phyloP scores from a whole-genome alignment of 1,140 invertebrate genomes.

The Delia radicum region DNA sequence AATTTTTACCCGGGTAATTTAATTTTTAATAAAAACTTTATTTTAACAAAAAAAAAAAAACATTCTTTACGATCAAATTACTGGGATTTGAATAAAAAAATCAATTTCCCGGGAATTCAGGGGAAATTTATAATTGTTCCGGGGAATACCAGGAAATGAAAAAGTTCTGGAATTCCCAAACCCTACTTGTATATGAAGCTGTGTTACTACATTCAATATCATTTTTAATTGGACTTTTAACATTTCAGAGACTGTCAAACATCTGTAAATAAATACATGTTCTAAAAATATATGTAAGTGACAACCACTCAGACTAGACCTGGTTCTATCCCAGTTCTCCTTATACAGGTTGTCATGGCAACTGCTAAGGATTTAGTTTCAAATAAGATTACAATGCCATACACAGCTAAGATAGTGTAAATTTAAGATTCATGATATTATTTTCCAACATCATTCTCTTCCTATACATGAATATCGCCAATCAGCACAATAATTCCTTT shows the following conservation, averaged over 20 bases:
- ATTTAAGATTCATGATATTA: not conserved
- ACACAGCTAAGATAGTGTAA: not conserved
- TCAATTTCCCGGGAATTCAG: too few species aligned
- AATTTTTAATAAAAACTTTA: too few species aligned
- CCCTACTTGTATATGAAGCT: too few species aligned
- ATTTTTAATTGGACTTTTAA: slow-evolving; percentile 3
- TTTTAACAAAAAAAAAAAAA: too few species aligned
- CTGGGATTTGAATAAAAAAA: too few species aligned
- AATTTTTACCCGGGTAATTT: too few species aligned
- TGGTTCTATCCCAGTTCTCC: not conserved
- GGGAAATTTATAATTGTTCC: too few species aligned
- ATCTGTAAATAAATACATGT: too few species aligned
- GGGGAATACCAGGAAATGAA: too few species aligned
- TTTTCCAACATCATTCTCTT: not conserved
- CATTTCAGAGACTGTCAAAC: not conserved
- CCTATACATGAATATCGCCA: not conserved
- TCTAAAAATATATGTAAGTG: too few species aligned
- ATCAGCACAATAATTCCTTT: not conserved
- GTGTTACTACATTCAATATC: not conserved
- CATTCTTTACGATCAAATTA: too few species aligned
- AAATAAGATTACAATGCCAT: not conserved
- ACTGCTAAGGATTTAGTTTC: not conserved
- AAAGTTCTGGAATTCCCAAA: too few species aligned
- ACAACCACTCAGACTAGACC: not conserved
- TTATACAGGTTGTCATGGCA: not conserved